These are phyloP conservation scores for Morinoia aosen DNA, from an alignment of 2,888 invertebrate species.

Conservation along the genomic window DNA sequence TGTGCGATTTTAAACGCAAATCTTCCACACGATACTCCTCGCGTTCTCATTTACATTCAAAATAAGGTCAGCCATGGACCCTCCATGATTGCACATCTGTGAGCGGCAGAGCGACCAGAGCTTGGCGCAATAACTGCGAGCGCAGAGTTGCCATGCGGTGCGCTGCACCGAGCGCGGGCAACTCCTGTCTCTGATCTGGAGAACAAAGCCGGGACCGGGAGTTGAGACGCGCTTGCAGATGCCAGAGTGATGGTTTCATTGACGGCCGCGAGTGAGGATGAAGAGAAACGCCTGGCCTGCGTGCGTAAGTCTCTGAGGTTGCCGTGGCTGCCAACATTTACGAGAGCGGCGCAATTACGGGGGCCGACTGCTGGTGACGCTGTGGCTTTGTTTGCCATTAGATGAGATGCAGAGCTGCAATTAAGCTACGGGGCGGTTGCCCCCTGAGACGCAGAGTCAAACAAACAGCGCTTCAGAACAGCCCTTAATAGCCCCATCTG, in stretches of 20 bases:
- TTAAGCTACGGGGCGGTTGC: neutral
- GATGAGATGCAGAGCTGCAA: slow-evolving; percentile 26
- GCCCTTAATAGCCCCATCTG: slow-evolving; percentile 7
- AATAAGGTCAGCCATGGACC: no score
- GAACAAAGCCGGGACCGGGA: neutral
- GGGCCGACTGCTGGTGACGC: neutral
- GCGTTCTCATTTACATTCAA: no score
- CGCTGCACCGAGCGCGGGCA: neutral
- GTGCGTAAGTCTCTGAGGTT: neutral
- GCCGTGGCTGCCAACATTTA: neutral
- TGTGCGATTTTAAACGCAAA: no score
- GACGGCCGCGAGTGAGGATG: neutral
- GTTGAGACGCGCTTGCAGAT: neutral
- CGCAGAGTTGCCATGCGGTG: neutral
- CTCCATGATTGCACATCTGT: no score
- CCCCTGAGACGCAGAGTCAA: neutral
- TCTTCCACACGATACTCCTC: no score
- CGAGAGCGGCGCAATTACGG: neutral
- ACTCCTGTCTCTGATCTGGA: neutral
- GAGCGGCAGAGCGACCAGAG: neutral
- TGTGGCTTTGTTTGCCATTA: slow-evolving; percentile 9
- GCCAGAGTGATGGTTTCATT: neutral
- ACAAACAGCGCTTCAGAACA: slow-evolving; percentile 28
- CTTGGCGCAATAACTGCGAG: neutral
- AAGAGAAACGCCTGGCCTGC: neutral